A percentile compares a stretch with the other conserved stretches of the same genome.
Conservation (phyloP, 35 echinoderm and acorn worm species). For the Apostichopus parvimensis region DNA sequence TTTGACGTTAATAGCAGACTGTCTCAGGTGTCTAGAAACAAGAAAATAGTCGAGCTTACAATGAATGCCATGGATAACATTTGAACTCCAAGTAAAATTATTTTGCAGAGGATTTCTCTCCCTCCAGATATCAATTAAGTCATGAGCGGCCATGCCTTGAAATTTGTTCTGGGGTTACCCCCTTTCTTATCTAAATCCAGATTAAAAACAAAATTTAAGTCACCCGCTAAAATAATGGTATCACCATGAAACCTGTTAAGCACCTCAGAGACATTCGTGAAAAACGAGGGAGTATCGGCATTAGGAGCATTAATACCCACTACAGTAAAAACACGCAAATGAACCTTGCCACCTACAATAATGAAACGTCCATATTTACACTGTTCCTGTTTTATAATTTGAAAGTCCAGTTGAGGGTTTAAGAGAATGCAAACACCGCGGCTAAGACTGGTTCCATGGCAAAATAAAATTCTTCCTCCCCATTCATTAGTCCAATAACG, state of each 20-base stretch:
- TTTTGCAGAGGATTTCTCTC: constrained; percentile 5
- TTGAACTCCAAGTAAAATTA: constrained; percentile 22
- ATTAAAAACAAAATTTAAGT: constrained; percentile 26
- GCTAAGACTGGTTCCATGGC: not conserved
- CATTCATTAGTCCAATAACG: constrained; percentile 1
- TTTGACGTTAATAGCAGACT: not conserved
- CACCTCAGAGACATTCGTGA: not conserved
- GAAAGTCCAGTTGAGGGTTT: not conserved
- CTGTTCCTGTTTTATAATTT: not conserved
- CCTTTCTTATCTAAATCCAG: constrained; percentile 18
- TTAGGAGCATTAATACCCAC: constrained; percentile 22
- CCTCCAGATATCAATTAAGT: not conserved
- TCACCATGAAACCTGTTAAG: constrained; percentile 16
- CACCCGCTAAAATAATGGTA: constrained; percentile 11
- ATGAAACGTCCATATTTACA: not conserved
- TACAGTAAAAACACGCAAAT: not conserved
- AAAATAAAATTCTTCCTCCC: not conserved
- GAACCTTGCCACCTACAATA: not conserved
- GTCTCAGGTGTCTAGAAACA: not conserved
- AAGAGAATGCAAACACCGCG: not conserved
- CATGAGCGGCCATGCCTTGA: not conserved
- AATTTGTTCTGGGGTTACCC: constrained; percentile 1
- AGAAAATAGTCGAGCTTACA: constrained; percentile 28
- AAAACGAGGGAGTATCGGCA: not conserved
- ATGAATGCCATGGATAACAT: not conserved